These are phyloP conservation scores for Teinopalpus imperialis DNA, from an alignment of 2,888 invertebrate species.

Conservation along the genomic window DNA sequence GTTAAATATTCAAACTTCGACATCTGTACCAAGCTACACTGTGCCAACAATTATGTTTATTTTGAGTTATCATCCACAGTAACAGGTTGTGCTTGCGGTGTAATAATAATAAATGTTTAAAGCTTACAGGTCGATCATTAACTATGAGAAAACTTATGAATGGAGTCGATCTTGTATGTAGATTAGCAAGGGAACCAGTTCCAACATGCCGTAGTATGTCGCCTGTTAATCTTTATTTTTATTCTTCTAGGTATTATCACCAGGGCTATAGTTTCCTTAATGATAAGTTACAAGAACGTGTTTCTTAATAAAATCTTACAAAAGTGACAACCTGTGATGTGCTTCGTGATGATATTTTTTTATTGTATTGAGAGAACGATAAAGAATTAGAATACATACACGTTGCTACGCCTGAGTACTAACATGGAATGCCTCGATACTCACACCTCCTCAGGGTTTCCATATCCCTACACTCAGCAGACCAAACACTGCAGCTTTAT, in stretches of 20 bases:
- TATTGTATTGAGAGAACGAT: no score
- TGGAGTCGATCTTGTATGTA: constrained; percentile 24
- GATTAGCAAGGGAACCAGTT: constrained; percentile 13
- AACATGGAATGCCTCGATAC: no score
- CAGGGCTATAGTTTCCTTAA: constrained; percentile 1
- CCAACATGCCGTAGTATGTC: background rate
- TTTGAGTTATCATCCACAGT: constrained; percentile 13
- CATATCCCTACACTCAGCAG: no score
- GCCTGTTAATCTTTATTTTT: background rate
- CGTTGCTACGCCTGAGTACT: no score
- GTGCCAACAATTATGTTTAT: constrained; percentile 18
- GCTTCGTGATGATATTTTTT: no score
- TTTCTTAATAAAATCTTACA: background rate
- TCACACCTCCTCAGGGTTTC: no score
- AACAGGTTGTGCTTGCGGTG: constrained; percentile 14
- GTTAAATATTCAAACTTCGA: no score
- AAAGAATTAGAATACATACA: no score
- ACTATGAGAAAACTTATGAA: constrained; percentile 23
- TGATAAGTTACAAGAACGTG: background rate
- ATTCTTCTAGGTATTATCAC: background rate
- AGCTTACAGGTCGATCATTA: constrained; percentile 20
- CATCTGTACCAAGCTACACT: constrained; percentile 8
- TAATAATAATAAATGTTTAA: constrained; percentile 21
- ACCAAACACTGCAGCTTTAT: no score
- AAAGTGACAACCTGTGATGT: no score